Conservation (phyloP, 2,113 vertebrate genomes). For the Coptodon rendalli region DNA sequence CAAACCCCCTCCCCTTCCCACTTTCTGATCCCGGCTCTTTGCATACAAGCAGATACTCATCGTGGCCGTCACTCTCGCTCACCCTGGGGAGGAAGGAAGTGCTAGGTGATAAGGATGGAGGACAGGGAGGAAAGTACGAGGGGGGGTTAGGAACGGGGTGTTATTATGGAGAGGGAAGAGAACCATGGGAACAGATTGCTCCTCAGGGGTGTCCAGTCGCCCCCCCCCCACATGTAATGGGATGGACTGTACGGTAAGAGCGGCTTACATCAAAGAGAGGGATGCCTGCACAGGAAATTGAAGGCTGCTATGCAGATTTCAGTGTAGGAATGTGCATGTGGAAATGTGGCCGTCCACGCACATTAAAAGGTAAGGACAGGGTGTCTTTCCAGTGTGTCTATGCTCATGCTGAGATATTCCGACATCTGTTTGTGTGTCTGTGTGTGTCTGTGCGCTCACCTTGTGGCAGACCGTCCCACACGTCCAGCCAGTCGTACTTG, state of each 20-base stretch:
- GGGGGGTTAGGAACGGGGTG: background rate
- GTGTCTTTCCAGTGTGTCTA: background rate
- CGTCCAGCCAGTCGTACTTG: conserved; percentile 97
- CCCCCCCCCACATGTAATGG: conserved; percentile 35
- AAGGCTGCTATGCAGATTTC: background rate
- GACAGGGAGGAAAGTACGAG: background rate
- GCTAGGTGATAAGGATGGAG: conserved; percentile 51
- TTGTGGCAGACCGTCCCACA: conserved; percentile 95
- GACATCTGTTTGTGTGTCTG: background rate
- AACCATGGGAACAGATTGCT: conserved; percentile 52
- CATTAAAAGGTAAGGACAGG: background rate
- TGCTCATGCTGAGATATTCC: background rate
- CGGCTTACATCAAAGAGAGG: conserved; percentile 44
- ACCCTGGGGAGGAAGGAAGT: conserved; percentile 48
- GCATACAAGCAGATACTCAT: conserved; percentile 34
- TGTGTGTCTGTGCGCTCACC: conserved; percentile 72
- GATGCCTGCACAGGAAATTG: conserved; percentile 31
- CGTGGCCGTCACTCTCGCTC: conserved; percentile 40
- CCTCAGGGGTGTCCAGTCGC: conserved; percentile 19
- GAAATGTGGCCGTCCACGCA: background rate
- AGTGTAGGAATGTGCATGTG: background rate
- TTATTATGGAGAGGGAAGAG: conserved; percentile 27
- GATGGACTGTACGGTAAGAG: conserved; percentile 28
- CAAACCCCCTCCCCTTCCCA: background rate
- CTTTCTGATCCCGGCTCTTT: conserved; percentile 33